Evolutionary conservation across 2,888 invertebrate genomes (phyloP), one percentile per base, ranked within the genome.

Genomic region (Harpagoxenus sublaevis): DNA sequence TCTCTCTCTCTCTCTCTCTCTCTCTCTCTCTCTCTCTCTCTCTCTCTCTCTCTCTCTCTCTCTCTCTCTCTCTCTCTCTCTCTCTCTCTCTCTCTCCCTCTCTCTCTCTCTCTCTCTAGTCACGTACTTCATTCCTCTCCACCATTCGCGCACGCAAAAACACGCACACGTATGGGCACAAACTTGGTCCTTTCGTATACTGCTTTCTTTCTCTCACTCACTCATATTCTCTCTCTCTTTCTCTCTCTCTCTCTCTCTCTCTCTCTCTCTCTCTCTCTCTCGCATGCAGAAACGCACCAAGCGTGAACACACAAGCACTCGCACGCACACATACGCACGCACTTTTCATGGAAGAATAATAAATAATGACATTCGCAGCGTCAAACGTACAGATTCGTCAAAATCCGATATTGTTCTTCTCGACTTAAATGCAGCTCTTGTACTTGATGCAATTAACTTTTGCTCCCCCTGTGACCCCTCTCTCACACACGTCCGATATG

Each of bases 391-490:
- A 83, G 84, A 83, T 86, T 88, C 89, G 91, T 91, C 89, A 75
- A 81, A 83, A 82, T 84, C 78, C 83, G 78, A 86, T 68, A 83
- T 87, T 88, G 86, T 89, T 88, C 70, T 68, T 87, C 84, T 89
- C 92, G 86, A 88, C 91, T 93, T 95, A 95, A 95, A 95, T 95
- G 95, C 95, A 95, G 93, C 93, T 93, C 93, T 94, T 94, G 94
- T 94, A 94, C 94, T 91, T 93, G 93, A 93, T 92, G 92, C 94
- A 91, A 94, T 89, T 84, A 92, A 92, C 91, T 89, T 60, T 87
- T 87, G 84, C 68, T 86, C 86, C 83, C 86, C 81, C 86, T 53
- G 60, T 53, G 60, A 51, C 31, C 66, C 45, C 51, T 28, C 42
- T 12, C 73, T 2, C 53, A 28, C 53, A 35, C 66, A 48, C 45